Conservation (phyloP, 1,140 invertebrate species). For the Sminthurides bifidus region DNA sequence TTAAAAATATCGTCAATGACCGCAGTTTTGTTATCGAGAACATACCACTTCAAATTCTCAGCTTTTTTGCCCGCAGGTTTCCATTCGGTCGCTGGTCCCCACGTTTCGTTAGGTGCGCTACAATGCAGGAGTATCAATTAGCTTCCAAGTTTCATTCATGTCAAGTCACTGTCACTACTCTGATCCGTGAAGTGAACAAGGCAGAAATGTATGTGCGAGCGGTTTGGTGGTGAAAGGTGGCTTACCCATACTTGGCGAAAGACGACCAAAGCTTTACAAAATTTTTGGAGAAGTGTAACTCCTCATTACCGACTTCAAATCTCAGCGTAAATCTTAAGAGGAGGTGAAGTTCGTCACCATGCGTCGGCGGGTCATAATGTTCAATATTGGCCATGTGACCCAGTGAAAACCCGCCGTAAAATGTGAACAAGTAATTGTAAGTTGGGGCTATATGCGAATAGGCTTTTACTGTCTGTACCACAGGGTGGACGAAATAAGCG, state of each 20-base stretch:
- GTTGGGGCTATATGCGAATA: slow-evolving; percentile 6
- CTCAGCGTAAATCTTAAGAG: slow-evolving; percentile 8
- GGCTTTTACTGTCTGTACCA: not conserved
- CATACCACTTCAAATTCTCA: not conserved
- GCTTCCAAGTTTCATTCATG: not conserved
- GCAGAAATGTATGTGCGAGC: too few species aligned
- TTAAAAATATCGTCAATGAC: slow-evolving; percentile 2
- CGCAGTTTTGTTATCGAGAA: slow-evolving; percentile 4
- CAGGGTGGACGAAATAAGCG: slow-evolving; percentile 9
- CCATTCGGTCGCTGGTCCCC: slow-evolving; percentile 8
- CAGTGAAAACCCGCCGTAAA: slow-evolving; percentile 7
- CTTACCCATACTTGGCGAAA: slow-evolving; percentile 11
- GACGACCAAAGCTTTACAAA: slow-evolving; percentile 12
- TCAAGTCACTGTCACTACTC: too few species aligned
- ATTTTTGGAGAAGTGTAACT: slow-evolving; percentile 7
- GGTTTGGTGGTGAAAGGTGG: too few species aligned
- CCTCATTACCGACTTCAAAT: not conserved
- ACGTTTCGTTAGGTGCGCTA: slow-evolving; percentile 11
- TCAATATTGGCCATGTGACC: not conserved
- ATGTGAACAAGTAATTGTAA: slow-evolving; percentile 16
- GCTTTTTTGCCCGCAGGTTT: not conserved
- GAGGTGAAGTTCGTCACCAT: slow-evolving; percentile 15
- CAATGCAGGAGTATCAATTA: not conserved
- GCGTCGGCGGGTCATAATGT: not conserved
- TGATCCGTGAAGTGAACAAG: not conserved